These are phyloP conservation scores for Agrypnus murinus DNA, from an alignment of 2,888 invertebrate genomes.

Conservation along the genomic window DNA sequence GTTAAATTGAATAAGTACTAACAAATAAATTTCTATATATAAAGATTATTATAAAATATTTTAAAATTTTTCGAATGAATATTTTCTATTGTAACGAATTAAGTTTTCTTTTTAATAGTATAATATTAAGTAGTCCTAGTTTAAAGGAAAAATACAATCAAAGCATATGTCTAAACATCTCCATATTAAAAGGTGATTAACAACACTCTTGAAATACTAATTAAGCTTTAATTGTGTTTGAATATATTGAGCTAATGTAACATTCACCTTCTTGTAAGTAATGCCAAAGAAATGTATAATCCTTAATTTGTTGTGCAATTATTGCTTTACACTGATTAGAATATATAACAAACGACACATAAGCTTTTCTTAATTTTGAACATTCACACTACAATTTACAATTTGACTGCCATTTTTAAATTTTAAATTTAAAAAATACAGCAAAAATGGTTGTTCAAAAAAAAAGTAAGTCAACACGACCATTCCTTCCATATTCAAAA, in stretches of 20 bases:
- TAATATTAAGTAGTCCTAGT: no score
- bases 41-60: no score
- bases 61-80: no score
- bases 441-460: conserved; percentile 7
- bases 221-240: background rate
- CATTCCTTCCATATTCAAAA: conserved; percentile 38
- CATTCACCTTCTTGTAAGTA: no score
- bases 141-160: no score
- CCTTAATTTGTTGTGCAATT: conserved; percentile 1
- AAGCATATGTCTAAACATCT: no score
- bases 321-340: conserved; percentile 38
- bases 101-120: no score
- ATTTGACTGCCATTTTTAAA: conserved; percentile 31
- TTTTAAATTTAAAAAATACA: conserved; percentile 18
- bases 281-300: background rate
- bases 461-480: background rate
- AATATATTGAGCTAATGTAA: no score
- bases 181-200: no score
- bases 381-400: conserved; percentile 9
- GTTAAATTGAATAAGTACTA: no score
- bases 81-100: no score
- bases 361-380: background rate
- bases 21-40: no score
- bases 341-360: conserved; percentile 24
- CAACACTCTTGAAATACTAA: background rate